Percentiles rank a stretch among this genome's conserved stretches.
phyloP scores from a whole-genome alignment of 2,888 invertebrate species.

The Neoscelio sp. region DNA sequence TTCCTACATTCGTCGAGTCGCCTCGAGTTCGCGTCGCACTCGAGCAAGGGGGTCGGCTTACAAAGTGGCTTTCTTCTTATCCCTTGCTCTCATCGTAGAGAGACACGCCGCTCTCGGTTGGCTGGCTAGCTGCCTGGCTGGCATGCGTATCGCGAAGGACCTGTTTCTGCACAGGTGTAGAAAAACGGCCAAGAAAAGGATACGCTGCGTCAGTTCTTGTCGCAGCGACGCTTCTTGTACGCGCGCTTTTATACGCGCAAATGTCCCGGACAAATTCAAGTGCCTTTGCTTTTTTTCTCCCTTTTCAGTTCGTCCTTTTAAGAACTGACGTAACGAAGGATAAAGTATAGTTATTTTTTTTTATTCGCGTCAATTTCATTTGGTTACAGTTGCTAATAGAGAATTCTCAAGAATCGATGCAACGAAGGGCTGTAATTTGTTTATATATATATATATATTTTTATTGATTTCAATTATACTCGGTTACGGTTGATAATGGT shows the following conservation, averaged over 20 bases:
- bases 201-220: constrained; percentile 43
- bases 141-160: constrained; percentile 59
- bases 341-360: too few species aligned
- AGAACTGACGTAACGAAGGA: too few species aligned
- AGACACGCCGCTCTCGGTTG: constrained; percentile 44
- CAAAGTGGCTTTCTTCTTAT: constrained; percentile 68
- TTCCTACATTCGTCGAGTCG: constrained; percentile 58
- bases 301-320: neutral
- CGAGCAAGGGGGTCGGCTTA: constrained; percentile 63
- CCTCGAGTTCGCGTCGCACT: constrained; percentile 44
- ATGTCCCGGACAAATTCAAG: constrained; percentile 14
- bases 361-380: too few species aligned
- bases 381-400: too few species aligned
- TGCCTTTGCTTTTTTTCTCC: neutral
- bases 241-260: constrained; percentile 28
- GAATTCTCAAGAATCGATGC: too few species aligned
- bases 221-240: neutral
- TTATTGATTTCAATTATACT: too few species aligned
- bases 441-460: too few species aligned
- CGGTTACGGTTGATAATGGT: constrained; percentile 25
- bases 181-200: constrained; percentile 47
- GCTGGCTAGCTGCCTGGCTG: constrained; percentile 44
- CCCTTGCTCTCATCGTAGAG: constrained; percentile 51
- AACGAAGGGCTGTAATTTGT: too few species aligned
- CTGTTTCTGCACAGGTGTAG: constrained; percentile 64